Conservation (phyloP, 2,888 invertebrate species). For the Hydroisotoma schaefferi region DNA sequence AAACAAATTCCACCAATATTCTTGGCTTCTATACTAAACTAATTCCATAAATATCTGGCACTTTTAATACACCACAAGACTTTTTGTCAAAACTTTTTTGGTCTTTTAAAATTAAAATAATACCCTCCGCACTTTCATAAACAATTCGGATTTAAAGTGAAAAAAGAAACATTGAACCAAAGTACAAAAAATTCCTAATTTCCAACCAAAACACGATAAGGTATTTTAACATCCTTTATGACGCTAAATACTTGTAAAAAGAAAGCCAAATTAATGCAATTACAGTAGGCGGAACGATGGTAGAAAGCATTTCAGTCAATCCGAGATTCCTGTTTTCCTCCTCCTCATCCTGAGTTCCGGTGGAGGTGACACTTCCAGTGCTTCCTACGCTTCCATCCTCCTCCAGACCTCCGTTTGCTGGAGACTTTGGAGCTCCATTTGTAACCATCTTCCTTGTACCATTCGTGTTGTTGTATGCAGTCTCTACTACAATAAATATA, state of each 20-base stretch:
- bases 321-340: conserved; percentile 63
- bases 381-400: conserved; percentile 63
- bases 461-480: conserved; percentile 32
- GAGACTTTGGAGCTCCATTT: conserved; percentile 46
- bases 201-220: too few species aligned
- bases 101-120: not conserved
- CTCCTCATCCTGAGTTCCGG: conserved; percentile 62
- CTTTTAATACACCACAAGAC: too few species aligned
- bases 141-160: not conserved
- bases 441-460: conserved; percentile 51
- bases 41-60: too few species aligned
- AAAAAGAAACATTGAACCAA: too few species aligned
- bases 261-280: conserved; percentile 25
- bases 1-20: too few species aligned
- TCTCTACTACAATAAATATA: conserved; percentile 14
- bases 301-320: conserved; percentile 65
- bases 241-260: not conserved
- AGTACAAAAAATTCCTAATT: too few species aligned
- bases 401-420: conserved; percentile 51
- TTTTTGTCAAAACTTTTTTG: too few species aligned
- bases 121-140: not conserved
- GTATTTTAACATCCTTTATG: too few species aligned
- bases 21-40: too few species aligned
- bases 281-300: conserved; percentile 71
- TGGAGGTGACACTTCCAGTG: conserved; percentile 55